A percentile compares a stretch with the other conserved stretches of the same genome.
phyloP scores from a whole-genome alignment of 1,140 invertebrate genomes.

The Apis cerana region DNA sequence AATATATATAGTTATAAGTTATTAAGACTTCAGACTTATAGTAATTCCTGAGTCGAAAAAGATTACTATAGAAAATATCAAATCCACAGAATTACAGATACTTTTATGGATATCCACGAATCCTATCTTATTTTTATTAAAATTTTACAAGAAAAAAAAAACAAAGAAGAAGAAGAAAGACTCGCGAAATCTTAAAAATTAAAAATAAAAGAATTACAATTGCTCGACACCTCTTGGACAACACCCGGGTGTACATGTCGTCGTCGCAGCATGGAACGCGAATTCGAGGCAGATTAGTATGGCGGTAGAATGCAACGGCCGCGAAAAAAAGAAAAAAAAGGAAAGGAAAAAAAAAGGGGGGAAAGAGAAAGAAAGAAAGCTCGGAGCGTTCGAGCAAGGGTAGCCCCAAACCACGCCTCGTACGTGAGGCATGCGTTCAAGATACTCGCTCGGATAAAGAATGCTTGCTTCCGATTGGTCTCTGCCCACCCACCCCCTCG shows the following conservation, averaged over 20 bases:
- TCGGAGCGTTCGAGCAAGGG: constrained; percentile 55
- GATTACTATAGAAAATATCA: too few relatives aligned
- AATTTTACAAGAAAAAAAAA: background rate
- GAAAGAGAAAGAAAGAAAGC: background rate
- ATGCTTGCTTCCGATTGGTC: constrained; percentile 80
- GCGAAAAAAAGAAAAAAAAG: constrained; percentile 50
- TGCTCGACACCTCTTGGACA: background rate
- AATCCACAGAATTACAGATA: too few relatives aligned
- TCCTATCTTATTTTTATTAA: background rate
- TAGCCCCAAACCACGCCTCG: constrained; percentile 78
- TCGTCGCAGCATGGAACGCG: background rate
- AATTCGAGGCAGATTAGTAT: constrained; percentile 49
- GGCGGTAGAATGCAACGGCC: constrained; percentile 63
- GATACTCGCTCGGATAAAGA: constrained; percentile 76
- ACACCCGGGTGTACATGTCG: background rate
- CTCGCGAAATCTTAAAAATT: background rate
- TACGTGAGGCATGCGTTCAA: constrained; percentile 73
- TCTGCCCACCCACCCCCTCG: constrained; percentile 66
- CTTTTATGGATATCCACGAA: too few relatives aligned
- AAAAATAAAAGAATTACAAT: background rate
- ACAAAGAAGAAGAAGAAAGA: background rate
- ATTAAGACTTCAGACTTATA: too few relatives aligned
- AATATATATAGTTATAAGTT: too few relatives aligned
- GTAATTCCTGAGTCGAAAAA: too few relatives aligned
- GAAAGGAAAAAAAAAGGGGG: too few relatives aligned